Evolutionary conservation across 2,888 invertebrate species (phyloP).

Genomic region (Ichneumoninae sp.): DNA sequence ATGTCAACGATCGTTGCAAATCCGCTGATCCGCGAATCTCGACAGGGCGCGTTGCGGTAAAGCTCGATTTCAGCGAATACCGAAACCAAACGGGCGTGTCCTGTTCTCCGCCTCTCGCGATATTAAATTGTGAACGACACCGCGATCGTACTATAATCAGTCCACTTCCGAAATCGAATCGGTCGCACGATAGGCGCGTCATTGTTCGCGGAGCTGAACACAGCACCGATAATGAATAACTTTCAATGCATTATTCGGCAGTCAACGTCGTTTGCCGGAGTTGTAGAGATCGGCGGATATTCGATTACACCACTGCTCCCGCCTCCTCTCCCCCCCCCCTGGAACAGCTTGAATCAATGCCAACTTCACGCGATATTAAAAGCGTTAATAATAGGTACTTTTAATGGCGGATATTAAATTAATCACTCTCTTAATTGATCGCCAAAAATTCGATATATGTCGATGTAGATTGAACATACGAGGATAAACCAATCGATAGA

Average conservation of each 20-base stretch:
- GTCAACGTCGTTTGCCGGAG: slow-evolving; percentile 12
- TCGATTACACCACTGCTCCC: background rate
- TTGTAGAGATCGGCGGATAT: slow-evolving; percentile 1
- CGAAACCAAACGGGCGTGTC: background rate
- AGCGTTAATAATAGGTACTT: background rate
- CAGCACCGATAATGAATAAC: slow-evolving; percentile 20
- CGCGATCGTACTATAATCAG: slow-evolving; percentile 14
- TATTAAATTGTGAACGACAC: slow-evolving; percentile 21
- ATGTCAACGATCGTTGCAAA: background rate
- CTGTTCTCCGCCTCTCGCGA: background rate
- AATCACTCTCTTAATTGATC: background rate
- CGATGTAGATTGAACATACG: background rate
- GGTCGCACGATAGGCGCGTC: background rate
- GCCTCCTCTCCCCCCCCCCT: too few relatives aligned
- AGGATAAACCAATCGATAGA: background rate
- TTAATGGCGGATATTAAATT: background rate
- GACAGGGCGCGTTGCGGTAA: background rate
- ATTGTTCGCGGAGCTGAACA: slow-evolving; percentile 23
- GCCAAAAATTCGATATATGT: background rate
- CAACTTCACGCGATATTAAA: slow-evolving; percentile 12
- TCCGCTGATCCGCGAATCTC: background rate
- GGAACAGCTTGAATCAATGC: slow-evolving; percentile 22
- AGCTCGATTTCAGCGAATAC: slow-evolving; percentile 13
- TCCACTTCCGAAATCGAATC: background rate
- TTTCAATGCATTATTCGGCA: slow-evolving; percentile 30